These are phyloP conservation scores for Physella acuta DNA, from an alignment of 1,140 invertebrate genomes.

Conservation along the genomic window DNA sequence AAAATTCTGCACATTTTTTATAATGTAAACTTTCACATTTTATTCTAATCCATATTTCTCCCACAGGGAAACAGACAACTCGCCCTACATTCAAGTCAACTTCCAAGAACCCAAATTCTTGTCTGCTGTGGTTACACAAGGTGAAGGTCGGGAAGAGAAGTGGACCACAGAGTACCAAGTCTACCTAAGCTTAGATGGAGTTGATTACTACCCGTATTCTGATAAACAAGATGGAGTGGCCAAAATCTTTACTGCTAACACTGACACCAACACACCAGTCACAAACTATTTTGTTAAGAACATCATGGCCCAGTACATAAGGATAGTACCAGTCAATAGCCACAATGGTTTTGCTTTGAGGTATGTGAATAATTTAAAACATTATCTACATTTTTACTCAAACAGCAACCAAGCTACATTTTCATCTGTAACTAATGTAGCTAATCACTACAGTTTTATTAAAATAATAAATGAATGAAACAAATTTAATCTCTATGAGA, in stretches of 20 bases:
- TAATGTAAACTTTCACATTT: no score
- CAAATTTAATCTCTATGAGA: no score
- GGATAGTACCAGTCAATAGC: neutral
- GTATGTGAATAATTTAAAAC: no score
- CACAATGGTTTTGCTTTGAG: conserved; percentile 6
- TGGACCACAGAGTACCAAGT: conserved; percentile 54
- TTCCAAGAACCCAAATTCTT: conserved; percentile 53
- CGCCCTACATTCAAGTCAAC: conserved; percentile 38
- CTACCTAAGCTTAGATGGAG: conserved; percentile 48
- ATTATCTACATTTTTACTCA: no score
- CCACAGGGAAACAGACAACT: neutral
- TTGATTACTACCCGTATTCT: conserved; percentile 34
- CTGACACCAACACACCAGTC: conserved; percentile 30
- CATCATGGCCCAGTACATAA: conserved; percentile 8
- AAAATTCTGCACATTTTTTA: no score
- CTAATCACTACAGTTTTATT: no score
- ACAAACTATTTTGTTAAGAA: conserved; percentile 34
- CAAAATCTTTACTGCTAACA: conserved; percentile 36
- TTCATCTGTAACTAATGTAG: no score
- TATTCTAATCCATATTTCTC: no score
- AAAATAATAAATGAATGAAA: no score
- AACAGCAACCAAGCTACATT: no score
- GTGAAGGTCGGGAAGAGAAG: conserved; percentile 30
- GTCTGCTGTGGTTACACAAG: conserved; percentile 49
- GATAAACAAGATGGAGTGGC: conserved; percentile 29